Percentiles rank a stretch among this genome's conserved stretches.
Evolutionary conservation across 2,797 vertebrate species (phyloP).

Genomic region (Sylvilagus floridanus): DNA sequence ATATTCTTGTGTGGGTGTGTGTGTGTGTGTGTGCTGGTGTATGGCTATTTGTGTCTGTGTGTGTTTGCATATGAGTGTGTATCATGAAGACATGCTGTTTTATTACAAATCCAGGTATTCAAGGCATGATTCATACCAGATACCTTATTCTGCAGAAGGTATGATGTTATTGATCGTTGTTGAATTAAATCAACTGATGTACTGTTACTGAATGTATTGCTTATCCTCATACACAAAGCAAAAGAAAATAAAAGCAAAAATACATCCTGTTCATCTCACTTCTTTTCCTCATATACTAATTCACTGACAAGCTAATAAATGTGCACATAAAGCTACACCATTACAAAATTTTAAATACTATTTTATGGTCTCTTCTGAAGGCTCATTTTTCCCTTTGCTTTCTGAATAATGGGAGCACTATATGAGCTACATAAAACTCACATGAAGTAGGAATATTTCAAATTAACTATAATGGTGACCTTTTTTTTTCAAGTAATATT

Average conservation of each 20-base stretch:
- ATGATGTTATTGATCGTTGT: neutral
- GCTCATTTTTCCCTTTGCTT: constrained; percentile 54
- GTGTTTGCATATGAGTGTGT: neutral
- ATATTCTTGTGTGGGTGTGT: neutral
- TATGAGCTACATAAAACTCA: constrained; percentile 65
- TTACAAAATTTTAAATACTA: constrained; percentile 53
- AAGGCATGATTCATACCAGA: neutral
- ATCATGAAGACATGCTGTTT: neutral
- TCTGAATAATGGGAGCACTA: constrained; percentile 55
- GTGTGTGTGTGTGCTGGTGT: neutral
- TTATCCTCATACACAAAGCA: neutral
- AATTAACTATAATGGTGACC: constrained; percentile 38
- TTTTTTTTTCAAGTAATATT: constrained; percentile 22
- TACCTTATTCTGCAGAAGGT: neutral
- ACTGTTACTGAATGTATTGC: neutral
- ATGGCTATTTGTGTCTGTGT: neutral
- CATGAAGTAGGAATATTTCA: constrained; percentile 59
- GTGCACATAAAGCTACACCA: constrained; percentile 46
- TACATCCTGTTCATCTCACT: neutral
- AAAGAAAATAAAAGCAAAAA: neutral
- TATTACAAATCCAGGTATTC: neutral
- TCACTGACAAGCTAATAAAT: constrained; percentile 47
- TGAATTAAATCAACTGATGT: constrained; percentile 3
- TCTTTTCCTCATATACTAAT: neutral
- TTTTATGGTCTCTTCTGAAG: constrained; percentile 56